A percentile compares a stretch with the other conserved stretches of the same genome.
Evolutionary conservation across 1,140 invertebrate species (phyloP).

Genomic region (Listronotus bonariensis): DNA sequence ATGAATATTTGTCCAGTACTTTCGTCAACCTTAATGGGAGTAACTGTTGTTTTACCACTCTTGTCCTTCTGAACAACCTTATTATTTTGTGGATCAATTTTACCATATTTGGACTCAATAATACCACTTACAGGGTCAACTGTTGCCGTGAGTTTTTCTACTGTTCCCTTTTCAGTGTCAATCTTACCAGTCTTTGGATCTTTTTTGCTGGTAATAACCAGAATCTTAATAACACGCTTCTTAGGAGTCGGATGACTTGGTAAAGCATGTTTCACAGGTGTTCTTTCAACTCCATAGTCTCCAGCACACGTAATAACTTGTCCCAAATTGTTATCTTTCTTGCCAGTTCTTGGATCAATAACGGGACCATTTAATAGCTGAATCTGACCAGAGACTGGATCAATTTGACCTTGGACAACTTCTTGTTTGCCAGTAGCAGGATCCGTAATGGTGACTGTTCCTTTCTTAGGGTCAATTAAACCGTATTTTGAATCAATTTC

Average conservation of each 20-base stretch:
- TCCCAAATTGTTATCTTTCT: slow-evolving; percentile 48
- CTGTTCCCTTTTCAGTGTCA: slow-evolving; percentile 61
- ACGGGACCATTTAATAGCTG: slow-evolving; percentile 64
- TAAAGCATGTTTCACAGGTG: slow-evolving; percentile 62
- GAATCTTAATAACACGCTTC: slow-evolving; percentile 55
- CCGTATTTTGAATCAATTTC: slow-evolving; percentile 65
- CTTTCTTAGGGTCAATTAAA: slow-evolving; percentile 62
- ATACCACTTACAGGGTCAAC: slow-evolving; percentile 62
- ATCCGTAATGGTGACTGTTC: slow-evolving; percentile 58
- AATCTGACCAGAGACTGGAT: slow-evolving; percentile 70
- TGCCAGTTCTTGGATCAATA: slow-evolving; percentile 51
- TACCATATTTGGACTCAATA: slow-evolving; percentile 64
- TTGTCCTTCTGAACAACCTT: slow-evolving; percentile 62
- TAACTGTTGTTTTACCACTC: slow-evolving; percentile 63
- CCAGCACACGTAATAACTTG: slow-evolving; percentile 50
- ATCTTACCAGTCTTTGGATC: slow-evolving; percentile 62
- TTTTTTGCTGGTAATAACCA: slow-evolving; percentile 63
- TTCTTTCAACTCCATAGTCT: slow-evolving; percentile 57
- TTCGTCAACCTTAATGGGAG: slow-evolving; percentile 63
- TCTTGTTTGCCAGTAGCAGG: slow-evolving; percentile 60
- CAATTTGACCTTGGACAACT: slow-evolving; percentile 60
- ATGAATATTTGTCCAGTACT: slow-evolving; percentile 69
- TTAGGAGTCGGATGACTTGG: slow-evolving; percentile 58
- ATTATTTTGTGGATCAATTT: slow-evolving; percentile 62
- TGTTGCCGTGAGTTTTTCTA: slow-evolving; percentile 62